Conservation (phyloP, 2,888 invertebrate species). For the Sinelater perroti region DNA sequence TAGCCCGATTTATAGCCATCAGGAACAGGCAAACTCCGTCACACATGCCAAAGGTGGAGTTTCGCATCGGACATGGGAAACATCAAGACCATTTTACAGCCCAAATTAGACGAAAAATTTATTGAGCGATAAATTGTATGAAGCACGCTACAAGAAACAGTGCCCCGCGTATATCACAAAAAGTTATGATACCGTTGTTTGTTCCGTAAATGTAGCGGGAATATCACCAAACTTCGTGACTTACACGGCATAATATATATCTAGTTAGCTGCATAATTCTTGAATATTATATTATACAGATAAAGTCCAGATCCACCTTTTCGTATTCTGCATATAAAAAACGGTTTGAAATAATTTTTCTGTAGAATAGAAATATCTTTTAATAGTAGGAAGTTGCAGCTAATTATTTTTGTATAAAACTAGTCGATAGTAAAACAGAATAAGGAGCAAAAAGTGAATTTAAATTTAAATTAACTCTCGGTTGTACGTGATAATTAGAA, state of each 20-base stretch:
- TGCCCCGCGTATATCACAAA: constrained; percentile 4
- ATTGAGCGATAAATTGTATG: constrained; percentile 3
- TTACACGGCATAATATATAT: neutral
- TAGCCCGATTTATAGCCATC: neutral
- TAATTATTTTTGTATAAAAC: too few species aligned
- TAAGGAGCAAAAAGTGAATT: too few species aligned
- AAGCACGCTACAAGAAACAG: constrained; percentile 5
- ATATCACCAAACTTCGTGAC: constrained; percentile 8
- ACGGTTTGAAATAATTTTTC: too few species aligned
- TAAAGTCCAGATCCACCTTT: neutral
- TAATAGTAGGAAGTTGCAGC: too few species aligned
- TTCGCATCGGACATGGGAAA: too few species aligned
- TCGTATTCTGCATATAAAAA: neutral
- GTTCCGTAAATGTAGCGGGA: neutral
- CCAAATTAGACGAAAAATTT: neutral
- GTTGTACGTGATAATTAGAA: too few species aligned
- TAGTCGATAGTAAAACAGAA: too few species aligned
- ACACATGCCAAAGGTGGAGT: too few species aligned
- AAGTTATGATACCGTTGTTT: neutral
- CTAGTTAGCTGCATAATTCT: neutral
- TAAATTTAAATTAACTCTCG: too few species aligned
- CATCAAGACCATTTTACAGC: neutral
- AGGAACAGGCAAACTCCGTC: too few species aligned
- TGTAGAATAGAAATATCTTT: too few species aligned
- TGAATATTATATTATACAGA: neutral